A percentile compares a stretch with the other conserved stretches of the same genome.
Evolutionary conservation across 2,888 invertebrate species (phyloP).

Genomic region (Synergus japonicus): DNA sequence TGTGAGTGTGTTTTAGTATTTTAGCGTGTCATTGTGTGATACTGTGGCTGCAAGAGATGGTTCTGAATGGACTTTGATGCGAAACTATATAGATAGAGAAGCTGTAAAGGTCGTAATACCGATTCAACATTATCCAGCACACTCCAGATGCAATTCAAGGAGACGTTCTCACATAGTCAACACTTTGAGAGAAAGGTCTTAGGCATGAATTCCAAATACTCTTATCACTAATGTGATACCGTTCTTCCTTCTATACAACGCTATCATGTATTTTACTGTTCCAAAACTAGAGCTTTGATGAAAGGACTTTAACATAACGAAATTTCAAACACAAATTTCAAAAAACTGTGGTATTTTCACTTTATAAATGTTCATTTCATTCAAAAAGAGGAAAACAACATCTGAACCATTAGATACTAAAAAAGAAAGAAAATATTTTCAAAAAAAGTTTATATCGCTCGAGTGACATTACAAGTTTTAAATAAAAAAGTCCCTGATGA

Average conservation of each 20-base stretch:
- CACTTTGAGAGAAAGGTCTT: background rate
- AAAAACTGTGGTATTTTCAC: no score
- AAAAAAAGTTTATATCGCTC: background rate
- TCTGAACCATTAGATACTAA: no score
- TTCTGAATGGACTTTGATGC: constrained; percentile 19
- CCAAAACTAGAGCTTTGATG: background rate
- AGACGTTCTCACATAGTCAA: background rate
- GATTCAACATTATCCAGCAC: constrained; percentile 12
- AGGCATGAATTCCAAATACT: background rate
- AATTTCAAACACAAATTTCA: no score
- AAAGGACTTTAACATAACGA: background rate
- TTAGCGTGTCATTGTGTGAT: background rate
- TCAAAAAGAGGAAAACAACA: no score
- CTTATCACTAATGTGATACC: constrained; percentile 22
- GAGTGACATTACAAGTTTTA: background rate
- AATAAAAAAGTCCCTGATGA: constrained; percentile 5
- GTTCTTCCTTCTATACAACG: background rate
- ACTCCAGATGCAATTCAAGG: background rate
- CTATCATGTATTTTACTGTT: background rate
- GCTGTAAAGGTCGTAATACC: background rate
- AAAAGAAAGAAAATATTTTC: background rate
- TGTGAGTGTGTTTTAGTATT: background rate
- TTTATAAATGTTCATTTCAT: no score
- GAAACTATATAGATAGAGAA: constrained; percentile 9
- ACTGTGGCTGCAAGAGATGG: background rate